These are phyloP conservation scores for Berghia stephanieae DNA, from an alignment of 1,140 invertebrate species.

Conservation along the genomic window DNA sequence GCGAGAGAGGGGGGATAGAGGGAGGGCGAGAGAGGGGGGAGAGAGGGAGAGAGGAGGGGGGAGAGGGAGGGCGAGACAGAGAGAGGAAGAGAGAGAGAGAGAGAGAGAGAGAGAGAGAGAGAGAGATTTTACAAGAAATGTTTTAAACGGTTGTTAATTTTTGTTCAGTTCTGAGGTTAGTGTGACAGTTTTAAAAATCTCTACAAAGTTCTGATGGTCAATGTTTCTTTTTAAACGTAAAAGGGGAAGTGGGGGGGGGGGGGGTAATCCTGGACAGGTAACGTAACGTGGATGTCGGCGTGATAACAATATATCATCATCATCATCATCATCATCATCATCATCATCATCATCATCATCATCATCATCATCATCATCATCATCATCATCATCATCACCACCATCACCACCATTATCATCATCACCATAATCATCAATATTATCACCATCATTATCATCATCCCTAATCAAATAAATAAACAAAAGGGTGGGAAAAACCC, in stretches of 20 bases:
- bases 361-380: constrained; percentile 2
- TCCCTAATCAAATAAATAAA: neutral
- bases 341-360: constrained; percentile 1
- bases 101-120: neutral
- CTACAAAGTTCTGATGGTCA: neutral
- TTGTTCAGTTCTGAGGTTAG: neutral
- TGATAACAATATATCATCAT: no score
- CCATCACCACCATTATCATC: constrained; percentile 1
- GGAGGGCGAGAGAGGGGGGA: no score
- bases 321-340: no score
- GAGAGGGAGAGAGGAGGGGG: neutral
- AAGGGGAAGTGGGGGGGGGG: neutral
- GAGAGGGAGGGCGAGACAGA: neutral
- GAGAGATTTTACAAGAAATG: neutral
- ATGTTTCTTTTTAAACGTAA: neutral
- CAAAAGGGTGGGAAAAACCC: neutral
- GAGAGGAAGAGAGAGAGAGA: neutral
- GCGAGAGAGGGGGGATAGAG: no score
- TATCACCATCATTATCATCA: neutral
- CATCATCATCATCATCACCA: constrained; percentile 1
- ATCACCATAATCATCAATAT: neutral
- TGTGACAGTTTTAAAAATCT: neutral
- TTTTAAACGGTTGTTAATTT: neutral
- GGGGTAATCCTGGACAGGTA: no score
- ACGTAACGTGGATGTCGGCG: no score